Evolutionary conservation across 2,113 vertebrate genomes (phyloP).

Genomic region (Malurus alboscapulatus): DNA sequence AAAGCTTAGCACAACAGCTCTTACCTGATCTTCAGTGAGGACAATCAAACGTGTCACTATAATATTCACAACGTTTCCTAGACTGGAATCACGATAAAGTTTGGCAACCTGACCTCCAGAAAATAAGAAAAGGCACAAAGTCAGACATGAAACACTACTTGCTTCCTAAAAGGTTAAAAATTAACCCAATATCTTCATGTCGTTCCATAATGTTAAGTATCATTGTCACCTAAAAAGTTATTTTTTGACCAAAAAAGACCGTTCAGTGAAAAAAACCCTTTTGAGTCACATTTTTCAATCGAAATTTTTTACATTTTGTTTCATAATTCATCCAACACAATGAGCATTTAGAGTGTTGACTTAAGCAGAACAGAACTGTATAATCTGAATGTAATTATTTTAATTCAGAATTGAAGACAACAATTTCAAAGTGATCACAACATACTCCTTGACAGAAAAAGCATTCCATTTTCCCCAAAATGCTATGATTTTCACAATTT

Average conservation of each 20-base stretch:
- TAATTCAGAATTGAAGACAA: neutral
- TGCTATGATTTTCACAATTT: neutral
- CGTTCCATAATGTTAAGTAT: neutral
- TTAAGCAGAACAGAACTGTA: neutral
- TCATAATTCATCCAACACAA: neutral
- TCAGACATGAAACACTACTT: conserved; percentile 87
- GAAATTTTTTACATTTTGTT: neutral
- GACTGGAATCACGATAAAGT: conserved; percentile 99
- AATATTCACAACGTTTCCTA: conserved; percentile 99
- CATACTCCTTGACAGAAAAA: neutral
- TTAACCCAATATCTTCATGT: neutral
- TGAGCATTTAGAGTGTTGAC: neutral
- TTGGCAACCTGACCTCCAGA: conserved; percentile 99
- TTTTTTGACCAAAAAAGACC: neutral
- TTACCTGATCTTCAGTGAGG: conserved; percentile 98
- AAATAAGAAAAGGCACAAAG: conserved; percentile 99
- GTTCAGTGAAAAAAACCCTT: neutral
- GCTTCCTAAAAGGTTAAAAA: neutral
- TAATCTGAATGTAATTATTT: neutral
- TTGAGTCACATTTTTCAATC: neutral
- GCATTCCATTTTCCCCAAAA: neutral
- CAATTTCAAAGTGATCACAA: neutral
- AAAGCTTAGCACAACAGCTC: conserved; percentile 19
- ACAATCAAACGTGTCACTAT: conserved; percentile 97
- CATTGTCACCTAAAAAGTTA: neutral